Evolutionary conservation across 2,888 invertebrate species (phyloP), one percentile per base, ranked within the genome.

Genomic region (Trissolcus brochymenae): DNA sequence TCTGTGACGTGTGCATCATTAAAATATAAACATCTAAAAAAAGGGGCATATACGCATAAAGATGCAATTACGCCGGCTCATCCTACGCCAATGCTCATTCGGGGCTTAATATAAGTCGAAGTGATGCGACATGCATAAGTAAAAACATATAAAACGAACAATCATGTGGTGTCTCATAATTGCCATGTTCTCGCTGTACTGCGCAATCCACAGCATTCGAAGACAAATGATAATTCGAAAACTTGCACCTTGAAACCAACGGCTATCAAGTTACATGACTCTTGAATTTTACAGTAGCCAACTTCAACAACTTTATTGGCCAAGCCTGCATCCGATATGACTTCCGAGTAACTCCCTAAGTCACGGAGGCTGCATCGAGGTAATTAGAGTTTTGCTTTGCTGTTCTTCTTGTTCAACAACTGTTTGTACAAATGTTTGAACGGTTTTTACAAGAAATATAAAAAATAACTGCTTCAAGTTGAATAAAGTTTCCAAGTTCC

Each of bases 211-310:
- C 49, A 57, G 57, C 61, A 72, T 14, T 65, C 17, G 14, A 46
- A 78, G 77, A 78, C 73, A 74, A 78, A 78, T 78, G 77, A 77
- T 74, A 73, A 78, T 73, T 73, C 66, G 77, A 78, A 78, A 78
- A 78, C 64, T 77, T 78, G 73, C 50, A 29, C 73, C 68, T 56
- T 25, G 62, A 46, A 65, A 73, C 65, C 60, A 25, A 60, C 56
- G 11, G 43, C 65, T 70, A 78, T 73, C 73, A 73, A 78, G 65
- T 73, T 73, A 65, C 65, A 57, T 55, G 59, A 46, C 64, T 77
- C 72, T 68, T 73, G 70, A 73, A 78, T 74, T 78, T 78, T 78
- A 73, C 70, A 70, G 55, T 29, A 55, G 70, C 61, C 60, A 70
- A 73, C 50, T 78, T 74, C 57, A 55, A 6, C 29, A 78, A 78